Base-by-base conservation (phyloP, 2,797 vertebrate species). In the Acipenser ruthenus region DNA sequence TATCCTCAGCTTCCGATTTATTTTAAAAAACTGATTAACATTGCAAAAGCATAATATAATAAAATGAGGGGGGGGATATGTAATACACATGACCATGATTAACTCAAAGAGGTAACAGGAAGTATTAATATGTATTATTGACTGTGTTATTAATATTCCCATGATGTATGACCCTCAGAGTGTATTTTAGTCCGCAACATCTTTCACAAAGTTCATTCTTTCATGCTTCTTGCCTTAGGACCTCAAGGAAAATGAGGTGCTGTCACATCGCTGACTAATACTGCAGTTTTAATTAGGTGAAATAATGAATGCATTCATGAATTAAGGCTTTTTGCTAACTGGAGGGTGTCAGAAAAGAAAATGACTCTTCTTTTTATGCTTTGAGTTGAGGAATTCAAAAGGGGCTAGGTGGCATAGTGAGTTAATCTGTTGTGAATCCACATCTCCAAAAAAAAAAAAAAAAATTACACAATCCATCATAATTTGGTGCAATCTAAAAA, bases 231-330 rank as follows among this genome's bases (percentile, higher is more conserved):
- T 10, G 60, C 60, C 60, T 9, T n/a, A 48, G 60, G 60, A 62
- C 18, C 9, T n/a, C 60, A 37, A 7, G 15, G 15, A 18, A 62
- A 62, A 62, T 62, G 37, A 60, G 59, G 13, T 23, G 18, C 37
- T 8, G 37, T 62, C 18, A 62, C 12, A 11, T 58, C 55, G 4
- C 9, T 62, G 60, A 62, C 62, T 62, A 62, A 62, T 62, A 18
- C 18, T n/a, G n/a, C 10, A 18, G 37, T 10, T 48, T 62, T 62
- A 62, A 62, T 62, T 62, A 62, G 13, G 18, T 8, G 37, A 62
- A 62, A 62, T 23, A 18, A 50, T 5, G 62, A 50, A 48, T 48
- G 18, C 37, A 50, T 48, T 48, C 1, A 50, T 9, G 62, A 50
- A 50, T 48, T 48, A 63, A 63, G 9, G 13, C 37, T 8, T 13